Evolutionary conservation across 2,113 vertebrate genomes (phyloP).

Genomic region (Scartelaos histophorus): DNA sequence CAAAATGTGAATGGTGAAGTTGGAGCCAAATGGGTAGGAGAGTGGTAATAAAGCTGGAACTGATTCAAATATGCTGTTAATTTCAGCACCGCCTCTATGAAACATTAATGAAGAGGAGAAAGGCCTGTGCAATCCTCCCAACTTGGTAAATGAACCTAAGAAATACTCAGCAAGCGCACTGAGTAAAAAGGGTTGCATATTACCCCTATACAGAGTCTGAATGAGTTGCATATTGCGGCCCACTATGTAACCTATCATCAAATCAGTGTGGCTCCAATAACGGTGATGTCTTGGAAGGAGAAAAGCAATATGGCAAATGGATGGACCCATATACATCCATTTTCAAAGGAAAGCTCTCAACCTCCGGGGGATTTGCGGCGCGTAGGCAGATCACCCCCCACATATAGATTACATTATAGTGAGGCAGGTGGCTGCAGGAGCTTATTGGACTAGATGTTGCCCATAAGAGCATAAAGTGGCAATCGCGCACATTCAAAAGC

Average conservation of each 20-base stretch:
- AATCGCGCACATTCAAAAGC: background rate
- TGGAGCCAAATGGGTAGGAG: slow-evolving; percentile 62
- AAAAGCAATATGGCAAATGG: slow-evolving; percentile 52
- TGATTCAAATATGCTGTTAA: slow-evolving; percentile 75
- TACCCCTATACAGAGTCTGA: slow-evolving; percentile 27
- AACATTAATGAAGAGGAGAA: slow-evolving; percentile 73
- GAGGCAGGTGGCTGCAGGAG: slow-evolving; percentile 12
- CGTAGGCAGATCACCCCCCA: slow-evolving; percentile 31
- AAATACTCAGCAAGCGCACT: slow-evolving; percentile 30
- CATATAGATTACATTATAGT: slow-evolving; percentile 30
- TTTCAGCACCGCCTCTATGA: slow-evolving; percentile 73
- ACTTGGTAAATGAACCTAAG: slow-evolving; percentile 21
- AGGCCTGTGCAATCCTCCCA: slow-evolving; percentile 40
- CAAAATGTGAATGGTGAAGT: slow-evolving; percentile 46
- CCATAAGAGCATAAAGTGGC: background rate
- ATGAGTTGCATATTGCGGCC: slow-evolving; percentile 10
- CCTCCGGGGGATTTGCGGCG: slow-evolving; percentile 43
- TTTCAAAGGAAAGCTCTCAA: slow-evolving; percentile 25
- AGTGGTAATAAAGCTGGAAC: slow-evolving; percentile 72
- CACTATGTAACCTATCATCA: slow-evolving; percentile 15
- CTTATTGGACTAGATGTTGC: slow-evolving; percentile 28
- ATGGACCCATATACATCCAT: slow-evolving; percentile 39
- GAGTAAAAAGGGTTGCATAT: slow-evolving; percentile 23
- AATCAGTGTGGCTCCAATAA: slow-evolving; percentile 14
- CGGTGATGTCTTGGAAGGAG: slow-evolving; percentile 34